phyloP scores from a whole-genome alignment of 2,888 invertebrate genomes.

The Rhorus exstirpatorius region DNA sequence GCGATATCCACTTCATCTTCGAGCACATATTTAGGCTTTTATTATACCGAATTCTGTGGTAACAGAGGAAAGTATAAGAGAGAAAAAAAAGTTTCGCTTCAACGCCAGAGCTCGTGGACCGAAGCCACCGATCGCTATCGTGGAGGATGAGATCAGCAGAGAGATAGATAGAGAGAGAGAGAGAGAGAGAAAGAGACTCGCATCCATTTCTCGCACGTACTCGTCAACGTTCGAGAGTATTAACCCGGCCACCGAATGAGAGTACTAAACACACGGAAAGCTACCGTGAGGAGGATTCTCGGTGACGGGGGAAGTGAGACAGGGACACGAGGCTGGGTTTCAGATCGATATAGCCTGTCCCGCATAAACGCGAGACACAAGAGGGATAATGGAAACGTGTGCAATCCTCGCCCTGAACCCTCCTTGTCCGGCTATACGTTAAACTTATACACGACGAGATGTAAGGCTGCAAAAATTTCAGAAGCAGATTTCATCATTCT shows the following conservation, averaged over 20 bases:
- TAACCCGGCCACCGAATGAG: slow-evolving; percentile 34
- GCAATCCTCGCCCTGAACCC: slow-evolving; percentile 53
- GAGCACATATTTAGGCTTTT: background rate
- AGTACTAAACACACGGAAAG: slow-evolving; percentile 30
- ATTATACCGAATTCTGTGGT: background rate
- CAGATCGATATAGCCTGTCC: slow-evolving; percentile 65
- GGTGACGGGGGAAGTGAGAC: slow-evolving; percentile 22
- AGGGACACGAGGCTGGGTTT: slow-evolving; percentile 48
- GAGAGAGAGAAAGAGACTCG: too few species aligned
- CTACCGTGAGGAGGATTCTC: slow-evolving; percentile 13
- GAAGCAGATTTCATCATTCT: slow-evolving; percentile 40
- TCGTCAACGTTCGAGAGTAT: slow-evolving; percentile 58
- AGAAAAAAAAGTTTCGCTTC: background rate
- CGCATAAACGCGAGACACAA: slow-evolving; percentile 67
- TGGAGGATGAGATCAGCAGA: slow-evolving; percentile 25
- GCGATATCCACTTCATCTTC: background rate
- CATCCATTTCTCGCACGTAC: slow-evolving; percentile 51
- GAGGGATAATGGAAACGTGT: slow-evolving; percentile 67
- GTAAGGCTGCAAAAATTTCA: slow-evolving; percentile 50
- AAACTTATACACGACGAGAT: slow-evolving; percentile 42
- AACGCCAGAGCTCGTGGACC: slow-evolving; percentile 1
- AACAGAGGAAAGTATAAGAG: background rate
- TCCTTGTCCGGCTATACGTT: slow-evolving; percentile 34
- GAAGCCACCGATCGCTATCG: slow-evolving; percentile 9
- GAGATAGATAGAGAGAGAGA: too few species aligned